phyloP scores from a whole-genome alignment of 2,797 vertebrate species.

The Sylvilagus floridanus region DNA sequence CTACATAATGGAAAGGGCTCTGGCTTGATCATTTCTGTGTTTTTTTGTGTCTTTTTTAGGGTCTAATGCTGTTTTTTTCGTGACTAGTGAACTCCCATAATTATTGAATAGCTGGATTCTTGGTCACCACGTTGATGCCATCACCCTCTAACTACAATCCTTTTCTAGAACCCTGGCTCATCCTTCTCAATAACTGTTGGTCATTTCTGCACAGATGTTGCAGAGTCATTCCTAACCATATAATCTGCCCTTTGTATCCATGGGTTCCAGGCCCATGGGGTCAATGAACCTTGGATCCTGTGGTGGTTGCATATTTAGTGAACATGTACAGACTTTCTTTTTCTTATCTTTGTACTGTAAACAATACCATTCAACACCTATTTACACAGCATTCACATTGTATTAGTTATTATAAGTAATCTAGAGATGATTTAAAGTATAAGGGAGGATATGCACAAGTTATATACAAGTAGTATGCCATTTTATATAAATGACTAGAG shows the following conservation, averaged over 20 bases:
- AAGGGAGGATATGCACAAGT: not conserved
- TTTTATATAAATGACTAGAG: not conserved
- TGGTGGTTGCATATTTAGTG: not conserved
- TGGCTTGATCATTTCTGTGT: not conserved
- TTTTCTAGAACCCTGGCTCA: not conserved
- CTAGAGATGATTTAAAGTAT: too few relatives aligned
- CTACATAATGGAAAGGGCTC: not conserved
- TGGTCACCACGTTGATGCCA: not conserved
- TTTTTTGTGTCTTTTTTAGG: not conserved
- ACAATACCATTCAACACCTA: not conserved
- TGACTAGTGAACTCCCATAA: not conserved
- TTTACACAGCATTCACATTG: not conserved
- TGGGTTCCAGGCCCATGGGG: not conserved
- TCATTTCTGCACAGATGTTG: not conserved
- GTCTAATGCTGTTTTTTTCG: not conserved
- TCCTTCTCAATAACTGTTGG: not conserved
- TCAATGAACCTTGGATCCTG: not conserved
- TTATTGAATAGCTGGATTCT: not conserved
- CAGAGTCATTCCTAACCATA: not conserved
- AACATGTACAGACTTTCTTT: not conserved
- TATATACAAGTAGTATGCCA: not conserved
- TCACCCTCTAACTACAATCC: not conserved
- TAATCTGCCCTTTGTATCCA: not conserved
- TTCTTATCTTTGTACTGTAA: not conserved
- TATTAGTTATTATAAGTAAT: not conserved